Base-by-base conservation (phyloP, 2,113 vertebrate genomes). In the Corythornis vintsioides region DNA sequence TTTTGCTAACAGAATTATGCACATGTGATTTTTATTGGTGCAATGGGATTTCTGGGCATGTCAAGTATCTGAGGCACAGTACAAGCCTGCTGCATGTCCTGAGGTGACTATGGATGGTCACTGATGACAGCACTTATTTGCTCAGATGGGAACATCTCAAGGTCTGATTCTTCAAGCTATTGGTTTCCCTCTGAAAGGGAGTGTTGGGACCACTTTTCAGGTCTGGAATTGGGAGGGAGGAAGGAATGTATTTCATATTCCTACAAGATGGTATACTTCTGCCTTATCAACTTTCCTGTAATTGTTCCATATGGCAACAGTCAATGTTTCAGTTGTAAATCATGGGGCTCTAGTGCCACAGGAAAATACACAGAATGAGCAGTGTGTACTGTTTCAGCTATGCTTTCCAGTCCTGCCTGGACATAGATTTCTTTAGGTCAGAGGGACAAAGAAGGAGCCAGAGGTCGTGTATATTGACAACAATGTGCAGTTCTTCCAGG, bases 191-290 rank as follows among this genome's bases (percentile, higher is more conserved):
- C 31, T 56, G 55, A 77, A 79, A 65, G 50, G 88, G 17, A 87
- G 14, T 2, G 1, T 43, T 76, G 56, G 21, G 63, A 88, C 28
- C 25, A 15, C 33, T 60, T 92, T 57, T 71, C 55, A 89, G 81
- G 81, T 86, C 60, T 76, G 66, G 88, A 90, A 90, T 69, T 60
- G 56, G 56, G 47, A 91, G 40, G 60, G 47, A 91, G 35, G 69
- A 81, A 94, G 92, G 76, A 90, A 93, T 45, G 65, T 83, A 81
- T 93, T 95, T 86, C 64, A 53, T 81, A 89, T 60, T 89, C 60
- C 40, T 91, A 74, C 56, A 76, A 77, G 83, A 80, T 7, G 2
- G 67, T 70, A 65, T 73, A 13, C 25, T 57, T n/a, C 76, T 90
- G 83, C 48, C 57, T 81, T 73, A 77, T 60, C 29, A 92, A 47